Conservation (phyloP, 37 sponge, comb jelly and placozoan genomes). For the Agelas oroides region DNA sequence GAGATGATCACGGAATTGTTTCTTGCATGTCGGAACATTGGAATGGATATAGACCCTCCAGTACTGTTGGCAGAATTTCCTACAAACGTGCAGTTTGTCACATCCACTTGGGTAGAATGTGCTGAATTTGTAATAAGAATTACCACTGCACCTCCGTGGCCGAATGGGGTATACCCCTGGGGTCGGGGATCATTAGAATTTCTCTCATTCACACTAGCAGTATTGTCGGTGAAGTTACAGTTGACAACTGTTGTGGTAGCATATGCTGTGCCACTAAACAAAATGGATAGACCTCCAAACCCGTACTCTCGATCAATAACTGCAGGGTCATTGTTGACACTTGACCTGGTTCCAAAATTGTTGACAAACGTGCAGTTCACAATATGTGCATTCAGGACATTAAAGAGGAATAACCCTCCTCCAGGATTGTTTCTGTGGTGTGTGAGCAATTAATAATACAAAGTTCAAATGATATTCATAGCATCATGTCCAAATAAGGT, state of each 20-base stretch:
- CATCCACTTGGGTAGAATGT: background rate
- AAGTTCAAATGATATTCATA: no score
- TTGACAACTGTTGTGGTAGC: background rate
- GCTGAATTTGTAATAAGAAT: background rate
- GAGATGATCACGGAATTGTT: slow-evolving; percentile 29
- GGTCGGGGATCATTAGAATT: slow-evolving; percentile 39
- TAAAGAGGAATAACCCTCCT: background rate
- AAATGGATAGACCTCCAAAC: background rate
- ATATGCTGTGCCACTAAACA: background rate
- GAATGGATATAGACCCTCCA: slow-evolving; percentile 48
- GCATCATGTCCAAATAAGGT: no score
- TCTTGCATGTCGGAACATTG: background rate
- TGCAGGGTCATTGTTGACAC: background rate
- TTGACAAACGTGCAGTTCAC: slow-evolving; percentile 1
- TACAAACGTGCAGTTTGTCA: slow-evolving; percentile 15
- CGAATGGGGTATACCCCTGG: slow-evolving; percentile 1
- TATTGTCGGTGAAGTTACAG: slow-evolving; percentile 32
- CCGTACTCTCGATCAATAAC: background rate
- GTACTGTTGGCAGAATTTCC: slow-evolving; percentile 46
- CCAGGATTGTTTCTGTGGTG: slow-evolving; percentile 3
- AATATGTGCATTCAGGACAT: background rate
- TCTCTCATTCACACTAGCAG: background rate
- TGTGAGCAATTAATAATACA: no score
- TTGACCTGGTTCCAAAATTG: background rate
- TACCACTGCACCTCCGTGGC: slow-evolving; percentile 67